phyloP scores from a whole-genome alignment of 2,113 vertebrate genomes.

The Rhabdornis inornatus region DNA sequence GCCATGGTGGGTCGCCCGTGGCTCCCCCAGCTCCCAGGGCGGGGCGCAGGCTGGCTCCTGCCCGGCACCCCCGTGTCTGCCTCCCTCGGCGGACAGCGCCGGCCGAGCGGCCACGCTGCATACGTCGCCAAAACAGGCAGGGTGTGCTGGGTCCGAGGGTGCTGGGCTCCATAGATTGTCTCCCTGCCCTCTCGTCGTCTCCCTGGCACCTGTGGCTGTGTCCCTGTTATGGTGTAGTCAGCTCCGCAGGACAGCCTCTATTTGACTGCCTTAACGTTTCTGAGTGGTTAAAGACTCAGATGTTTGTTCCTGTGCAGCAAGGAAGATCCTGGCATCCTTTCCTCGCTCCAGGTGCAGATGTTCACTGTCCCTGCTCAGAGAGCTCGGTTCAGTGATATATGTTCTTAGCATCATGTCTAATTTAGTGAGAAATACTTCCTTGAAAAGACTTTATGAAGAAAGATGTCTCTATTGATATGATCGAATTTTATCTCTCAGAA shows the following conservation, averaged over 20 bases:
- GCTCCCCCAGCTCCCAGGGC: not conserved
- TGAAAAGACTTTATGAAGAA: not conserved
- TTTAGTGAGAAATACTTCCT: not conserved
- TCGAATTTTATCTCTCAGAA: not conserved
- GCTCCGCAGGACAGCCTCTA: not conserved
- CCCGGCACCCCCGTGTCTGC: accelerated
- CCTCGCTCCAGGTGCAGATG: not conserved
- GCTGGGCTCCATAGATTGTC: not conserved
- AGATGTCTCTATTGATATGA: not conserved
- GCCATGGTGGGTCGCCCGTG: accelerated
- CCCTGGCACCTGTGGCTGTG: too few relatives aligned
- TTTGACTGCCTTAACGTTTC: not conserved
- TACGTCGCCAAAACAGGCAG: accelerated
- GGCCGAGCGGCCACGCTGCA: accelerated
- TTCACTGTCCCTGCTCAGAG: not conserved
- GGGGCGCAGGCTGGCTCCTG: not conserved
- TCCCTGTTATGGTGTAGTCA: not conserved
- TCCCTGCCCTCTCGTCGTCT: not conserved
- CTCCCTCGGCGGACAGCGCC: not conserved
- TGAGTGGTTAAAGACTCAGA: not conserved
- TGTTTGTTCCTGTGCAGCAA: not conserved
- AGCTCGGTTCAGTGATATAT: not conserved
- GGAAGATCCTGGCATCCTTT: not conserved
- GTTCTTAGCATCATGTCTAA: not conserved
- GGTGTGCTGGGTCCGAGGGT: too few relatives aligned